A percentile compares a stretch with the other conserved stretches of the same genome.
Evolutionary conservation across 2,797 vertebrate genomes (phyloP).

Genomic region (Astyanax mexicanus): DNA sequence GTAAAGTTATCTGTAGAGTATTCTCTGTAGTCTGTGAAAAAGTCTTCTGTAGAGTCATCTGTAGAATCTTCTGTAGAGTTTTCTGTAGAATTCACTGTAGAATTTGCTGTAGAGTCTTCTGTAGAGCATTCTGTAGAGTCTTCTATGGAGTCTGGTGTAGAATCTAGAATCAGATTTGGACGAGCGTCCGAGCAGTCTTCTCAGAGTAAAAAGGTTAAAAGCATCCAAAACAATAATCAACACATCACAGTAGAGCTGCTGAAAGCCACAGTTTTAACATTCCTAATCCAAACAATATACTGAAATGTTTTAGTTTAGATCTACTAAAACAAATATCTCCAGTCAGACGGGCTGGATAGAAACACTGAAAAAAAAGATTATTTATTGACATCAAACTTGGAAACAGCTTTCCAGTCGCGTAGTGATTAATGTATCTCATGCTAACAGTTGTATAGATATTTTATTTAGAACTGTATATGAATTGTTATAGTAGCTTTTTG

Average conservation of each 20-base stretch:
- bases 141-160: neutral
- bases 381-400: neutral
- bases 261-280: neutral
- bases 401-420: neutral
- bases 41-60: too few relatives aligned
- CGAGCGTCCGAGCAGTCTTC: neutral
- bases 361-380: neutral
- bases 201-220: neutral
- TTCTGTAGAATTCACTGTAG: neutral
- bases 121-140: neutral
- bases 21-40: too few relatives aligned
- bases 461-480: too few relatives aligned
- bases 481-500: too few relatives aligned
- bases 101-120: neutral
- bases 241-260: neutral
- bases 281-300: neutral
- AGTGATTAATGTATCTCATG: too few relatives aligned
- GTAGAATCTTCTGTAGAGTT: neutral
- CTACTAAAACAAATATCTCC: constrained; percentile 1
- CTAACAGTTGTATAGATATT: too few relatives aligned
- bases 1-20: too few relatives aligned
- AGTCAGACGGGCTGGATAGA: neutral
- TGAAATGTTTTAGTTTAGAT: constrained; percentile 1
- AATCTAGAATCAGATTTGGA: neutral
- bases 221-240: neutral